Percentiles rank a stretch among this genome's conserved stretches.
These are phyloP conservation scores for Misgurnus anguillicaudatus DNA, from an alignment of 2,113 vertebrate genomes.

Conservation along the genomic window DNA sequence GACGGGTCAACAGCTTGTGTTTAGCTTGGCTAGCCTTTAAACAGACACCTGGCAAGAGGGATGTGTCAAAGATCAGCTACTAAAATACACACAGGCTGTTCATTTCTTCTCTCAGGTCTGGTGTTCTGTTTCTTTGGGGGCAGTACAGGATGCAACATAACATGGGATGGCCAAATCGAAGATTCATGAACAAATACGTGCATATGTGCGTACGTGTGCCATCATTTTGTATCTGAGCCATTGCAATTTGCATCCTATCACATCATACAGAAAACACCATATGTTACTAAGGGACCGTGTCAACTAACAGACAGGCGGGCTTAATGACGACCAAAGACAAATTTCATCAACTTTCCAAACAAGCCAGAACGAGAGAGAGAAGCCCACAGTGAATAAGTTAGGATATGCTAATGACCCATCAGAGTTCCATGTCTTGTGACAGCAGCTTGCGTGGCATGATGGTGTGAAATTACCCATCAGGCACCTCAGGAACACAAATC, in stretches of 20 bases:
- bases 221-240: conserved; percentile 51
- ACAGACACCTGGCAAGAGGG: conserved; percentile 85
- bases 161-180: background rate
- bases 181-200: conserved; percentile 33
- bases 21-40: conserved; percentile 95
- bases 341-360: conserved; percentile 73
- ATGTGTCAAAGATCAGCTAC: conserved; percentile 61
- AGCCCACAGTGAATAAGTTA: conserved; percentile 49
- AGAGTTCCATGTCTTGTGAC: conserved; percentile 47
- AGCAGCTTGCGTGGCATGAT: conserved; percentile 52
- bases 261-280: conserved; percentile 73
- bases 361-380: conserved; percentile 51
- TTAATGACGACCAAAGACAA: conserved; percentile 75
- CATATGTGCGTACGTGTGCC: conserved; percentile 31
- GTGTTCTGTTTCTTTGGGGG: conserved; percentile 29
- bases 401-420: conserved; percentile 60
- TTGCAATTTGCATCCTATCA: conserved; percentile 77
- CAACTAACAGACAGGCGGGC: conserved; percentile 76
- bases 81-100: conserved; percentile 48
- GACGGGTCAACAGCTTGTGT: conserved; percentile 87
- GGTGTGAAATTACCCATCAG: conserved; percentile 62
- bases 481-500: conserved; percentile 53
- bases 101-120: conserved; percentile 32
- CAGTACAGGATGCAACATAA: conserved; percentile 24
- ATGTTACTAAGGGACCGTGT: conserved; percentile 75